Base-by-base conservation (phyloP, 1,140 invertebrate genomes). In the Heliconius eleuchia region DNA sequence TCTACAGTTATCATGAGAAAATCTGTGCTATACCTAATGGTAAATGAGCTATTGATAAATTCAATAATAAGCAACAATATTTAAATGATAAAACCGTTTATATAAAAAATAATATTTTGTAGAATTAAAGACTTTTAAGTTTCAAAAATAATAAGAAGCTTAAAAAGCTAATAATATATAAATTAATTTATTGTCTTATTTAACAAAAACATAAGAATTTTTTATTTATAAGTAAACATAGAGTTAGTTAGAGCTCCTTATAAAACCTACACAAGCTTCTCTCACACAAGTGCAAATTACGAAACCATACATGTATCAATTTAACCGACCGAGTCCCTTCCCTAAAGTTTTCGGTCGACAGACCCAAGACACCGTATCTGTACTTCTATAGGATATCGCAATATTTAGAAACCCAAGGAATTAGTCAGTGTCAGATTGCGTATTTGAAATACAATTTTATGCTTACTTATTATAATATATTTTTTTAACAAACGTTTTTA, bases 301-400 rank as follows among this genome's bases (percentile, higher is more conserved):
- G 71, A 72, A 72, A 37, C 71, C 71, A 23, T 72, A 72, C 71
- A 72, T 72, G 71, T 72, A 72, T 72, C 71, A 72, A 72, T 72
- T 72, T 72, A 72, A 72, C 18, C 60, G 60, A 72, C 34, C 60
- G 23, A 42, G 71, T 72, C 37, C 60, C 71, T 37, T 42, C 71
- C 37, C 18, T 39, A 72, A 72, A 72, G 71, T 72, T 72, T 72
- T 72, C 30, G 71, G 30, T 66, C 60, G 60, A 30, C 16, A 42
- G 18, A 72, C 71, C 37, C 71, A 42, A 72, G 71, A 72, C 37
- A 37, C 71, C n/a, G 9, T 42, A 66, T 66, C 23, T 66, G 30
- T 72, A 72, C 71, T 37, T 37, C 30, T 37, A 72, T 72, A 42
- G 34, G 71, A 72, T 72, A 37, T 72, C n/a, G 37, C 71, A 72